A percentile compares a stretch with the other conserved stretches of the same genome.
phyloP scores from a whole-genome alignment of 2,113 vertebrate genomes.

The Centrocercus urophasianus region DNA sequence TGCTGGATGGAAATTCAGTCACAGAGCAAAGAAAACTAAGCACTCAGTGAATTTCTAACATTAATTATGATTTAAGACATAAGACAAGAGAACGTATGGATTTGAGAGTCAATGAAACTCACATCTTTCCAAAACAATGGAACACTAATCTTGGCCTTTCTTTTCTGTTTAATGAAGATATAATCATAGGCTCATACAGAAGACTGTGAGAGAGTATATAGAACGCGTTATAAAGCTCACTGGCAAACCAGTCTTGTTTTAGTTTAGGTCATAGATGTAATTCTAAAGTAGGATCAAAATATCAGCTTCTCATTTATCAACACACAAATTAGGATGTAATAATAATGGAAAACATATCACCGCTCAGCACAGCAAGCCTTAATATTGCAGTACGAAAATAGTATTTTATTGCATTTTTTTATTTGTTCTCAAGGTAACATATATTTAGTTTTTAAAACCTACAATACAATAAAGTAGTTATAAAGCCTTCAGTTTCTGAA shows the following conservation, averaged over 20 bases:
- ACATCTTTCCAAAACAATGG: not conserved
- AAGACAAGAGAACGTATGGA: not conserved
- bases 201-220: not conserved
- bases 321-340: not conserved
- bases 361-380: not conserved
- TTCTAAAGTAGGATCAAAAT: not conserved
- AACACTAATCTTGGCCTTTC: not conserved
- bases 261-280: not conserved
- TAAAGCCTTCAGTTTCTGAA: not conserved
- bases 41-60: not conserved
- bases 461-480: not conserved
- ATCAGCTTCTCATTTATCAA: not conserved
- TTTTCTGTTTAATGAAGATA: not conserved
- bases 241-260: not conserved
- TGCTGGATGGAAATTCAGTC: not conserved
- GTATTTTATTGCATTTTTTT: not conserved
- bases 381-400: not conserved
- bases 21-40: not conserved
- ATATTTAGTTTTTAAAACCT: constrained; percentile 3
- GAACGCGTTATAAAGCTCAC: not conserved
- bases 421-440: constrained; percentile 25
- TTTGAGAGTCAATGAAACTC: not conserved
- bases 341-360: not conserved
- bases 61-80: not conserved
- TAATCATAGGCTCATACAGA: not conserved